These are phyloP conservation scores for Rhineura floridana DNA, from an alignment of 2,113 vertebrate species.

Conservation along the genomic window DNA sequence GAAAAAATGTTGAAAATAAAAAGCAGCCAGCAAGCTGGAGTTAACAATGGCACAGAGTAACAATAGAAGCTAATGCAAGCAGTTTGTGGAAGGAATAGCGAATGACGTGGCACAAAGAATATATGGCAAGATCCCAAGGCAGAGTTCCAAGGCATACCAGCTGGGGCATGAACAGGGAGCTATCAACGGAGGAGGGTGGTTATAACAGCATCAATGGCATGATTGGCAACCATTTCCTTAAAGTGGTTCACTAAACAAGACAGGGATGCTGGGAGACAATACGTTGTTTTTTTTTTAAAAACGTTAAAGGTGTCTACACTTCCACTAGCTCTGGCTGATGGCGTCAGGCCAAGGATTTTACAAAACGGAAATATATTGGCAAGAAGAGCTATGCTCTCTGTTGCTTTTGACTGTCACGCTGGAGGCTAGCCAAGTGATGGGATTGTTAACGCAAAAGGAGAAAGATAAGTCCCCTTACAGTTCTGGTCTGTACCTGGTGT, in stretches of 20 bases:
- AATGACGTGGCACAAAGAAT: slow-evolving; percentile 74
- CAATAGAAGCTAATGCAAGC: slow-evolving; percentile 75
- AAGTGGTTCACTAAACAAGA: slow-evolving; percentile 47
- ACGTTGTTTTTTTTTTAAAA: neutral
- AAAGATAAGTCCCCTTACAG: rapidly evolving
- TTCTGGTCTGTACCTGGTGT: neutral
- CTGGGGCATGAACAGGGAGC: slow-evolving; percentile 74
- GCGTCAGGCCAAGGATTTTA: slow-evolving; percentile 21
- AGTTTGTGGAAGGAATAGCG: slow-evolving; percentile 73
- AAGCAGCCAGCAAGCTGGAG: slow-evolving; percentile 65
- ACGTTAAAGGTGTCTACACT: slow-evolving; percentile 46
- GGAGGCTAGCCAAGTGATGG: neutral
- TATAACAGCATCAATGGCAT: slow-evolving; percentile 65
- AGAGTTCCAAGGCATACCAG: slow-evolving; percentile 76
- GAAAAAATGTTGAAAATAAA: slow-evolving; percentile 43
- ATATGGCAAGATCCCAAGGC: slow-evolving; percentile 76
- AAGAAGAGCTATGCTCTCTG: neutral
- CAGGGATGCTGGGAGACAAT: slow-evolving; percentile 41
- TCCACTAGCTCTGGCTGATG: slow-evolving; percentile 8
- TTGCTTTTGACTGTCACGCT: neutral
- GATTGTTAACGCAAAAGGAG: neutral
- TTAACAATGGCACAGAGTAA: slow-evolving; percentile 68
- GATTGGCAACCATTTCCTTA: slow-evolving; percentile 58
- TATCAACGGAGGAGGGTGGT: slow-evolving; percentile 62
- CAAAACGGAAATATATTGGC: slow-evolving; percentile 1